Evolutionary conservation across 2,797 vertebrate species (phyloP), one percentile per base, ranked within the genome.

Genomic region (Pseudomugil tenellus): DNA sequence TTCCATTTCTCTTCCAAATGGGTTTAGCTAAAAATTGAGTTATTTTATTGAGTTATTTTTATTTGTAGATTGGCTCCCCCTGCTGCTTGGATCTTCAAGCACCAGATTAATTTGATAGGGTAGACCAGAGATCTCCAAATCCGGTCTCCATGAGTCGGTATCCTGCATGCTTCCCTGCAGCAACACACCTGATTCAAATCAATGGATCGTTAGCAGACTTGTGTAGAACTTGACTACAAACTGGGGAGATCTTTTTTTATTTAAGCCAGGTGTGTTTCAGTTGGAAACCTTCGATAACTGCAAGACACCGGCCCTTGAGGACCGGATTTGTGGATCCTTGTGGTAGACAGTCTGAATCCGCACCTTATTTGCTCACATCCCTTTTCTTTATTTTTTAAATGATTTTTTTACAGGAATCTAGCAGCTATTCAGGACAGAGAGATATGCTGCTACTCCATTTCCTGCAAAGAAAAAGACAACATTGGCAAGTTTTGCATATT

Each of bases 401-500:
- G 32, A 32, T 74, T 63, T 6, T 4, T 62, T 70, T 56, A 23
- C 76, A 96, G 94, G 94, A 95, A 95, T 82, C 90, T 96, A 87
- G 92, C 94, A 83, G 95, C 95, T 80, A 95, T 95, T 93, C 94
- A 95, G 88, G 95, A 97, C 92, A 92, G 94, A 84, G 92, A 96
- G 92, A 96, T 96, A 59, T 94, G 93, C 90, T 96, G 93, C 90
- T 96, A 96, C 88, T 95, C 98, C 54, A 97, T 99, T 96, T 99
- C 98, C 81, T 99, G 98, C 95, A 99, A 99, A 97, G 98, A 99
- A 87, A 96, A 96, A 92, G 95, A 97, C 93, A 96, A 96, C 88
- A 95, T 95, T 52, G 94, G 94, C 94, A 92, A 94, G 93, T 76
- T 23, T 25, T 23, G 11, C 13, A 10, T 25, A 13, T 25, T 25